Evolutionary conservation across 2,797 vertebrate genomes (phyloP).

Genomic region (Mus caroli): DNA sequence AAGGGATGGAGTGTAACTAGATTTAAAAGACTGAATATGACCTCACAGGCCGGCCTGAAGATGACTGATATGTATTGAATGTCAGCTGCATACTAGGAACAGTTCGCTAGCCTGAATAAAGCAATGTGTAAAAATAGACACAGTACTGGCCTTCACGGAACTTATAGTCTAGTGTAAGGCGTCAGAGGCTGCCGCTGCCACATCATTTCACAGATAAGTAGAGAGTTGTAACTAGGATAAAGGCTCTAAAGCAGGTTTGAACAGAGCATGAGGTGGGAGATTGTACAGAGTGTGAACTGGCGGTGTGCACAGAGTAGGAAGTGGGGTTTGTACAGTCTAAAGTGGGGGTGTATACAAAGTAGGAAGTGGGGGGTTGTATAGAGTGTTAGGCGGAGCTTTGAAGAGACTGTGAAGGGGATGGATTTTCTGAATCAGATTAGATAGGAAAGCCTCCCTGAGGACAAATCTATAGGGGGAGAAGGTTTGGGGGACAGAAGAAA

Average conservation of each 20-base stretch:
- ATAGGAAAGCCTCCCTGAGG: not conserved
- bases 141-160: not conserved
- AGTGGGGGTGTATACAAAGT: not conserved
- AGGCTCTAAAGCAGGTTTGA: not conserved
- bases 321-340: not conserved
- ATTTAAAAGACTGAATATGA: not conserved
- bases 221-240: not conserved
- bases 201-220: not conserved
- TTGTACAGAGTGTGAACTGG: not conserved
- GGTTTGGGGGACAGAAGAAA: not conserved
- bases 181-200: not conserved
- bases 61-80: not conserved
- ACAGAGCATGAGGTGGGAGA: not conserved
- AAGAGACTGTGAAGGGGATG: not conserved
- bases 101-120: not conserved
- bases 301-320: no score
- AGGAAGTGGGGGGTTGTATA: not conserved
- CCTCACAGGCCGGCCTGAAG: not conserved
- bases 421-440: not conserved
- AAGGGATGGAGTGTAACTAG: not conserved
- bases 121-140: not conserved
- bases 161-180: not conserved
- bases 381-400: not conserved
- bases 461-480: not conserved
- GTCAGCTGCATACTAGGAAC: not conserved